Evolutionary conservation across 2,888 invertebrate species (phyloP), one percentile per base, ranked within the genome.

Genomic region (Troilus luridus): DNA sequence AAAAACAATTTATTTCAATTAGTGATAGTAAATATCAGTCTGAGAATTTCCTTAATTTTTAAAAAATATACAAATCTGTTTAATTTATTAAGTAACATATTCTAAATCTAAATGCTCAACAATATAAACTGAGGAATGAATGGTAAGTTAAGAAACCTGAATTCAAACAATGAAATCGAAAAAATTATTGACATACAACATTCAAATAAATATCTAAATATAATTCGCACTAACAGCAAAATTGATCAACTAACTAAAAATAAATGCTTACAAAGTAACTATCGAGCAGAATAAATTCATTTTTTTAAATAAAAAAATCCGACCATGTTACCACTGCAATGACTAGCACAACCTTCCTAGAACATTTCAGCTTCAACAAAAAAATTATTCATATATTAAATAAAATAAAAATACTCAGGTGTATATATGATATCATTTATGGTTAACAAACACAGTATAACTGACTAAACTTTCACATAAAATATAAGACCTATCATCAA

Each of bases 1-100:
- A 7, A 77, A 77, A 77, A 77, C 72, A 77, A 77, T 77, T 77
- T 77, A 77, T 77, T 77, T 77, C 56, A 85, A 85, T 85, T 56
- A 85, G 21, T 19, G 56, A 56, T 85, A 85, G 85, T n/a, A 85
- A 85, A 58, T 58, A 85, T 85, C 85, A 85, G 85, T 85, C 85
- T 85, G 85, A 85, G 56, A 21, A 85, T 85, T 85, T 85, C 12
- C n/a, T 85, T 77, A 77, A 17, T 77, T 77, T 77, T 12, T 41
- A 8, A 41, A 77, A 77, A 77, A 58, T 85, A 58, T 85, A 85
- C 85, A 85, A 54, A 12, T 85, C 21, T 56, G 54, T 85, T 56
- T 12, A 85, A 41, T 56, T 56, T 56, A 14, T 56, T 10, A 85
- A n/a, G 5, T 85, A n/a, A 77, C 14, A 41, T 85, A 85, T 21